phyloP scores from a whole-genome alignment of 2,113 vertebrate genomes.

The Forbesichthys agassizii region DNA sequence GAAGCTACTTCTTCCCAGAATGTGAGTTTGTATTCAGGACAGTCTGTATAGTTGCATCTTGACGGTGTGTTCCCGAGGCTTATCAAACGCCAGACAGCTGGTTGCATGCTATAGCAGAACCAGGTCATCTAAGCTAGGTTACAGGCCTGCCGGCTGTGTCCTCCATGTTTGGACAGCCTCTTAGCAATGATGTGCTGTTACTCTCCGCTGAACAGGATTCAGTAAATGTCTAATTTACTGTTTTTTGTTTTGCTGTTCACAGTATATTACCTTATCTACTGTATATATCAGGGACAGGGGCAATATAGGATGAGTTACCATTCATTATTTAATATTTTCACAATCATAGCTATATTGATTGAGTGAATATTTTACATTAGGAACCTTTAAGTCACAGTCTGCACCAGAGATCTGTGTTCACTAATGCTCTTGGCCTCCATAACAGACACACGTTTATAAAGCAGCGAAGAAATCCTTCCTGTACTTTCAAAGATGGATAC shows the following conservation, averaged over 20 bases:
- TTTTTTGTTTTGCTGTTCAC: not conserved
- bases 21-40: slow-evolving; percentile 32
- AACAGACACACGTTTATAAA: slow-evolving; percentile 6
- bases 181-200: slow-evolving; percentile 14
- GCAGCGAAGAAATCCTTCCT: slow-evolving; percentile 17
- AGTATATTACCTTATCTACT: too few relatives aligned
- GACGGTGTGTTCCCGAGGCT: slow-evolving; percentile 40
- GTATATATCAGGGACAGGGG: too few relatives aligned
- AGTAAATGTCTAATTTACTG: not conserved
- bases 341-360: too few relatives aligned
- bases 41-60: too few relatives aligned
- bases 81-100: slow-evolving; percentile 63
- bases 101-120: slow-evolving; percentile 66
- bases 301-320: not conserved
- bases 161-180: slow-evolving; percentile 37
- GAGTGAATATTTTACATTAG: not conserved
- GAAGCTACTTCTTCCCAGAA: slow-evolving; percentile 35
- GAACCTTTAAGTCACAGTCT: not conserved
- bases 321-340: too few relatives aligned
- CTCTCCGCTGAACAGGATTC: too few relatives aligned
- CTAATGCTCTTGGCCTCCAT: not conserved
- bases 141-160: slow-evolving; percentile 66
- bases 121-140: slow-evolving; percentile 69
- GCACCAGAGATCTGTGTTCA: not conserved
- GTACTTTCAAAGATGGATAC: slow-evolving; percentile 31